Base-by-base conservation (phyloP, 2,888 invertebrate genomes). In the Clostera curtula region DNA sequence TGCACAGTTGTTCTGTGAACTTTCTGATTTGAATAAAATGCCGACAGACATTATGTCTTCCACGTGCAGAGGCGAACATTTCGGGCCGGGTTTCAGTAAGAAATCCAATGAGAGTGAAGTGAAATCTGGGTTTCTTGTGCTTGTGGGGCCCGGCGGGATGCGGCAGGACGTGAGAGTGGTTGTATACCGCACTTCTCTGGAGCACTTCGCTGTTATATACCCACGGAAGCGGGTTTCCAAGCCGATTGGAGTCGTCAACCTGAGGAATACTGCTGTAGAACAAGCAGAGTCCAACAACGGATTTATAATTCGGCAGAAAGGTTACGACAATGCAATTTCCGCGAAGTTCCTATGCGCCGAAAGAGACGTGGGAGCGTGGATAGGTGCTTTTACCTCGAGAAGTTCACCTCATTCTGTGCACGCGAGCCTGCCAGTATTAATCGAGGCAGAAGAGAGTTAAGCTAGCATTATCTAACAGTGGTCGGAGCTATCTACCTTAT, bases 151-250 rank as follows among this genome's bases (percentile, higher is more conserved):
- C 25, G 85, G 83, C 34, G 87, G 87, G 43, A 79, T 86, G 49
- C 74, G 86, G 9, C 88, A 88, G 59, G 82, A 85, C 37, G 87
- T 89, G 3, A 80, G 88, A 48, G 88, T 88, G 38, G 87, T 87
- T 46, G 88, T 89, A 12, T 89, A 89, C 58, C 76, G 85, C 35
- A 89, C 89, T 3, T 86, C 88, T 22, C 64, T 87, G 52, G 89
- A 89, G 53, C 89, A 89, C 49, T 89, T 89, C 49, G 88, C 88
- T 1, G 89, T 88, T 4, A 85, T 89, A 14, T 89, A 87, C 42
- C 89, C 89, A 4, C 85, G 87, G 59, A 88, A 88, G 65, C 86
- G 88, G 49, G 73, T 88, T 6, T 85, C 87, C 37, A 85, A 87
- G 40, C 86, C 89, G 0, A 66, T 87, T 17, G 88, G 88, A 0